These are phyloP conservation scores for Nemotelus nigrinus DNA, from an alignment of 2,888 invertebrate genomes.

Conservation along the genomic window DNA sequence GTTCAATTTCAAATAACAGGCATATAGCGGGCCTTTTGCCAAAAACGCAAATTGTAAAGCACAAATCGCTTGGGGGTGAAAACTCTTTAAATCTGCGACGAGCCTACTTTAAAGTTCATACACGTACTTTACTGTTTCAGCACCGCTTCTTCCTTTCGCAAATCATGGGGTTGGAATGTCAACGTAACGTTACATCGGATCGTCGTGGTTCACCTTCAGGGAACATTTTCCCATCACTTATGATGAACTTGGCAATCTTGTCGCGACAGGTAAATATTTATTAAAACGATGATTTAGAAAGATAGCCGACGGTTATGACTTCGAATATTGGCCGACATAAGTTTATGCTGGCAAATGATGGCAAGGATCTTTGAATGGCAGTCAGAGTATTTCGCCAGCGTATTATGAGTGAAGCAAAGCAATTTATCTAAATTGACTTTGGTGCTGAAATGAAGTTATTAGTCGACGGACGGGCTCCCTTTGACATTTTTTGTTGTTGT, in stretches of 20 bases:
- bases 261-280: constrained; percentile 43
- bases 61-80: no score
- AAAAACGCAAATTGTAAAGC: no score
- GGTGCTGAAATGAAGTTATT: constrained; percentile 9
- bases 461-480: background rate
- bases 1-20: no score
- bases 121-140: no score
- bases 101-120: no score
- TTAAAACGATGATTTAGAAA: constrained; percentile 38
- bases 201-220: background rate
- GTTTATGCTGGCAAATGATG: background rate
- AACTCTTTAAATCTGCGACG: no score
- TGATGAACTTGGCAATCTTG: constrained; percentile 26
- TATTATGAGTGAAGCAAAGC: background rate
- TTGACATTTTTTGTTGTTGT: no score
- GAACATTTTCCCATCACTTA: constrained; percentile 16
- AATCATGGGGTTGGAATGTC: no score
- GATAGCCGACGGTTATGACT: constrained; percentile 38
- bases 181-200: no score
- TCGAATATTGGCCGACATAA: background rate
- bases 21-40: no score
- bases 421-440: constrained; percentile 4
- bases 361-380: background rate
- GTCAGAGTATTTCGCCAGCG: background rate
- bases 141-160: no score